phyloP scores from a whole-genome alignment of 2,888 invertebrate species.

The Metellina segmentata region DNA sequence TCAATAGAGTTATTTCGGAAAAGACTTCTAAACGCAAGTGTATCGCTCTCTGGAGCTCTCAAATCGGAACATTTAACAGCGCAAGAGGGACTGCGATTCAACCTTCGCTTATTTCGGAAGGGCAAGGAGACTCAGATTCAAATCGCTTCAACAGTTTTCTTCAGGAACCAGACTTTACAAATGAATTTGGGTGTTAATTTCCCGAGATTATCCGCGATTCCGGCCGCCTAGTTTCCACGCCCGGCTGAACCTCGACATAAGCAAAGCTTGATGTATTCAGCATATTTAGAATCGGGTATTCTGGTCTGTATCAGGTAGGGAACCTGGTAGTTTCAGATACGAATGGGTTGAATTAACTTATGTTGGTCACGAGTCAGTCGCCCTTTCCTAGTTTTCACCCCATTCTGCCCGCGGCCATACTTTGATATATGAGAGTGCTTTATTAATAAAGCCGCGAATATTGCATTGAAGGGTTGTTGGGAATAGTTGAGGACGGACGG shows the following conservation, averaged over 20 bases:
- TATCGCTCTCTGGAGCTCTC: slow-evolving; percentile 36
- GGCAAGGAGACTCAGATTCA: slow-evolving; percentile 1
- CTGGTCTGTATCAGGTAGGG: neutral
- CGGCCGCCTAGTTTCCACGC: slow-evolving; percentile 35
- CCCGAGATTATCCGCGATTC: slow-evolving; percentile 35
- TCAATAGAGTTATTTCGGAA: slow-evolving; percentile 45
- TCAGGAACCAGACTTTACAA: neutral
- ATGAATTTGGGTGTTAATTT: slow-evolving; percentile 56
- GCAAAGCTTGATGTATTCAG: neutral
- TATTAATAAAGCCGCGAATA: neutral
- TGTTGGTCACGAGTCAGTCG: neutral
- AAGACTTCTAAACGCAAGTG: slow-evolving; percentile 18
- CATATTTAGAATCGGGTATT: neutral
- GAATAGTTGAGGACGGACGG: neutral
- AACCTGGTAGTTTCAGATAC: slow-evolving; percentile 22
- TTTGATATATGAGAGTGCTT: neutral
- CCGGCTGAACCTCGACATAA: slow-evolving; percentile 9
- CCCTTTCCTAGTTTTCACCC: neutral
- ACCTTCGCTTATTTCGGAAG: neutral
- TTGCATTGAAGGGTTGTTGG: neutral
- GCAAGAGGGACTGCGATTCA: slow-evolving; percentile 22
- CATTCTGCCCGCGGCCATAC: too few relatives aligned
- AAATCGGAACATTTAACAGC: slow-evolving; percentile 21
- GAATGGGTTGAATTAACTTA: slow-evolving; percentile 28
- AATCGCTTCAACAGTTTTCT: slow-evolving; percentile 48